These are phyloP conservation scores for Plumapathes pennacea DNA, from an alignment of 92 coral and sea anemone species.

Conservation along the genomic window DNA sequence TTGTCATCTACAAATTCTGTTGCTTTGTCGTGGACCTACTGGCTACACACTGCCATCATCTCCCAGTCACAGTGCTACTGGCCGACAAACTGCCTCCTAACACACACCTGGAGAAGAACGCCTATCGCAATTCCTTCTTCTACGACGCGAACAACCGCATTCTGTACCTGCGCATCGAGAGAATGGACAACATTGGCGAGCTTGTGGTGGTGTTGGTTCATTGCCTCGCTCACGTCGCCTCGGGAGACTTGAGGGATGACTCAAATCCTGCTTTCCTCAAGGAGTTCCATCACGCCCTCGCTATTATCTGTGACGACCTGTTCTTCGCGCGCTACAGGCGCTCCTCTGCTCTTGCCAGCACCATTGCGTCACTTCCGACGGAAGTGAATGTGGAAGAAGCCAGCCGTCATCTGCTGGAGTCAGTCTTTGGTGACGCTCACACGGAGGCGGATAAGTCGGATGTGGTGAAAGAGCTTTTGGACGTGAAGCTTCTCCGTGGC, in stretches of 20 bases:
- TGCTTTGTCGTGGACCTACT: conserved; percentile 92
- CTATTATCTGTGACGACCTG: conserved; percentile 93
- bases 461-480: conserved; percentile 88
- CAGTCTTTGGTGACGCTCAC: conserved; percentile 76
- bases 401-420: conserved; percentile 73
- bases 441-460: conserved; percentile 74
- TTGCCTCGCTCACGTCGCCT: conserved; percentile 92
- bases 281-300: conserved; percentile 95
- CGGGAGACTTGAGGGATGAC: conserved; percentile 94
- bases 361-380: conserved; percentile 62
- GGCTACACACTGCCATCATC: conserved; percentile 90
- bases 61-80: conserved; percentile 88
- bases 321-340: conserved; percentile 99
- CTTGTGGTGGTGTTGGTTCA: conserved; percentile 88
- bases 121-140: conserved; percentile 97
- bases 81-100: conserved; percentile 97
- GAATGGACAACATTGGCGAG: conserved; percentile 97
- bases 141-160: conserved; percentile 95
- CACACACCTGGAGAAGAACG: conserved; percentile 83
- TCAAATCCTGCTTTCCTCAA: conserved; percentile 90
- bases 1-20: conserved; percentile 96
- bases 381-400: conserved; percentile 61
- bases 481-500: conserved; percentile 88
- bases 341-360: conserved; percentile 83
- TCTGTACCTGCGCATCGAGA: conserved; percentile 84